phyloP scores from a whole-genome alignment of 2,113 vertebrate genomes.

The Pagrus major region DNA sequence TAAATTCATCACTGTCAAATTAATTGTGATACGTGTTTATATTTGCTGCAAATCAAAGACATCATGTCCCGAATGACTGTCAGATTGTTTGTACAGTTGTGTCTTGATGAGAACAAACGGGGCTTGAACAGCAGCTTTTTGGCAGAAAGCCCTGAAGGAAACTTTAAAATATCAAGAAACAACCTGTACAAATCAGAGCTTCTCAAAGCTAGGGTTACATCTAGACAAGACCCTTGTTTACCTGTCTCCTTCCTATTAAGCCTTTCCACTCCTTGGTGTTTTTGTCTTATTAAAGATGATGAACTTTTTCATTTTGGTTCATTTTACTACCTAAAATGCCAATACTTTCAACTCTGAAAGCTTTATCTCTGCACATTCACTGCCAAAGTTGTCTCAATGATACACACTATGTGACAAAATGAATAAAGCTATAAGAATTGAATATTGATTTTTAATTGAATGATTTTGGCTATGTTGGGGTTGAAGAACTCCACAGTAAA shows the following conservation, averaged over 20 bases:
- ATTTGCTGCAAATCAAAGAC: constrained; percentile 2
- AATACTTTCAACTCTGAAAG: background rate
- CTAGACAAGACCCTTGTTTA: too few relatives aligned
- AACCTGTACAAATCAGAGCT: too few relatives aligned
- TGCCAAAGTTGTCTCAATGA: too few relatives aligned
- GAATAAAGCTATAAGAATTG: background rate
- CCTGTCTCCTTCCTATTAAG: too few relatives aligned
- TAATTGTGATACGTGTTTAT: constrained; percentile 1
- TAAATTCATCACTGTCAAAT: constrained; percentile 6
- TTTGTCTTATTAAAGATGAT: background rate
- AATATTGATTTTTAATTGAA: background rate
- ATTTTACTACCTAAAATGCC: background rate
- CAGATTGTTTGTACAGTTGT: constrained; percentile 8
- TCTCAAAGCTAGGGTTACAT: too few relatives aligned
- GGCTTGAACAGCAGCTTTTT: too few relatives aligned
- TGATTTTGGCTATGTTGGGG: background rate
- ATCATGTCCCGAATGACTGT: background rate
- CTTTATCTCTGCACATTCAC: too few relatives aligned
- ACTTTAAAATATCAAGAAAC: too few relatives aligned
- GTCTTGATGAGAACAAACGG: too few relatives aligned
- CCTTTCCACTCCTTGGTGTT: too few relatives aligned
- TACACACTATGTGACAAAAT: too few relatives aligned
- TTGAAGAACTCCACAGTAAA: background rate
- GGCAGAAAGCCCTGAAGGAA: too few relatives aligned
- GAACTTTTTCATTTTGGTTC: background rate